Conservation (phyloP, 2,113 vertebrate species). For the Trematocara macrostoma region DNA sequence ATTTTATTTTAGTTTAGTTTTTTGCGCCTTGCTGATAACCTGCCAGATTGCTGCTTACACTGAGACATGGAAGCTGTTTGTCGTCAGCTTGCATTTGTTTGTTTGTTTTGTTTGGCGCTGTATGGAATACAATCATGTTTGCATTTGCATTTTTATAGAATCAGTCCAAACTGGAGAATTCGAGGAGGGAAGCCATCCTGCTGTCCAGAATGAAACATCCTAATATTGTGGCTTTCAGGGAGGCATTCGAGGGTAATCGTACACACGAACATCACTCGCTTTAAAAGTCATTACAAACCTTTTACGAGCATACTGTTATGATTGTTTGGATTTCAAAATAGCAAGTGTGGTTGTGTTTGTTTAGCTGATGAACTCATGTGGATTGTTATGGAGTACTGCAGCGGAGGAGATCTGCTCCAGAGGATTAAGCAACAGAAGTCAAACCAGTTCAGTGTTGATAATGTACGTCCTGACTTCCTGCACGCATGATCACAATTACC, state of each 20-base stretch:
- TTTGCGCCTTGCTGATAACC: constrained; percentile 9
- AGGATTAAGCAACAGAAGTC: constrained; percentile 81
- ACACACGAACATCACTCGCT: background rate
- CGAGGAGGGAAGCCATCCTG: constrained; percentile 82
- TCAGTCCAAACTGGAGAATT: constrained; percentile 61
- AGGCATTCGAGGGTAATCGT: constrained; percentile 84
- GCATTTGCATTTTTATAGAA: constrained; percentile 70
- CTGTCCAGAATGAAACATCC: constrained; percentile 88
- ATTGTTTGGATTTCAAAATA: background rate
- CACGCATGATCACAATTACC: background rate
- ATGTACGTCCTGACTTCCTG: constrained; percentile 60
- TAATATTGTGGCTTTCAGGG: constrained; percentile 84
- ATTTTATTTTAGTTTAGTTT: background rate
- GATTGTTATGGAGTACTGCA: constrained; percentile 92
- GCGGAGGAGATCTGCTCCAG: constrained; percentile 85
- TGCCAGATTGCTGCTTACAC: background rate
- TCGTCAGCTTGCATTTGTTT: background rate
- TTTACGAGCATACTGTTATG: background rate
- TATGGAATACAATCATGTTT: background rate
- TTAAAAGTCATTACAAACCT: background rate
- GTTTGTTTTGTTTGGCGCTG: constrained; percentile 13
- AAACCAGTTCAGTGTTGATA: constrained; percentile 76
- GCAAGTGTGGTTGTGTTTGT: constrained; percentile 28
- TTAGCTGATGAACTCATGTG: constrained; percentile 81
- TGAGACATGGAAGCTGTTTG: background rate